Base-by-base conservation (phyloP, 2,113 vertebrate genomes). In the Embiotoca jacksoni region DNA sequence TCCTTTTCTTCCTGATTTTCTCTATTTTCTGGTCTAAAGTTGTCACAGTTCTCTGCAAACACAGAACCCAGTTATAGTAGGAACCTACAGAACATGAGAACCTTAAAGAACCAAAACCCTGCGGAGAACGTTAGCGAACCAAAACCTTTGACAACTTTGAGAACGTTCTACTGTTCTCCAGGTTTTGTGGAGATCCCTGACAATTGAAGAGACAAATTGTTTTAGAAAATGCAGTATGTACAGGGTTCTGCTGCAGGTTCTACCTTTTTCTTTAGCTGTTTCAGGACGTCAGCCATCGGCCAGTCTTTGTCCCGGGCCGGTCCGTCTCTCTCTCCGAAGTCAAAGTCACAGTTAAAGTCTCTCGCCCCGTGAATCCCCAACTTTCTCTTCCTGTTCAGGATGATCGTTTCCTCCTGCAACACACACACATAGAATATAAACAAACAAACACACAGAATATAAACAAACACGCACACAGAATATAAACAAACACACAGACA, bases 21-120 rank as follows among this genome's bases (percentile, higher is more conserved):
- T 98, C 97, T 2, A 99, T 99, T 92, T 99, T 99, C 88, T 99
- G 96, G 70, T 99, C 98, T 81, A 99, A 83, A 0, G 97, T 99
- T 0, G 98, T 99, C 2, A 94, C 92, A 1, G 92, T 90, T 91
- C 88, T 97, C 98, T 99, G 77, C 7, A 68, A 58, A 65, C n/a
- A 84, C 33, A 84, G 30, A 76, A 50, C 35, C 4, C 0, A 46
- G 23, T 35, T 7, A 39, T 3, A 8, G 11, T 15, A 11, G 10
- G 30, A 33, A 35, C 4, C 0, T 13, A 10, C 2, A 39, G 23
- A 77, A 58, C 7, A 1, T n/a, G 7, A 8, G 53, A 23, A 23
- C 23, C 23, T 23, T 23, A 23, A 23, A 76, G 73, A 49, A 67
- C 49, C 49, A 50, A 23, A 23, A 23, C 23, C 14, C 15, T 13